Conservation (phyloP, 2,113 vertebrate species). For the Etia nguti region DNA sequence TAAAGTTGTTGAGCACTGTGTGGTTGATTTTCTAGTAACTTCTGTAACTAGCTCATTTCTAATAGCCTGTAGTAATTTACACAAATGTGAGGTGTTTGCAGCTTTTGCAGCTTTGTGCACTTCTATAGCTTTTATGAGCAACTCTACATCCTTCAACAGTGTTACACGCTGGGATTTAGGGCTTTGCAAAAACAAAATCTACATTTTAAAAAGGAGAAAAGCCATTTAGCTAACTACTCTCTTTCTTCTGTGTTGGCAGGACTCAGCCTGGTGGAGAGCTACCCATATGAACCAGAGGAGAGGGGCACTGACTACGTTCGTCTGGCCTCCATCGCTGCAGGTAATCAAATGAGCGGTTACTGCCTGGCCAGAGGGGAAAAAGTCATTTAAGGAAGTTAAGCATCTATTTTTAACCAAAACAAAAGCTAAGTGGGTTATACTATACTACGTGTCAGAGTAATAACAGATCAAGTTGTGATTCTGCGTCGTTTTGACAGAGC, state of each 20-base stretch:
- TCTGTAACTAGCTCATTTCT: background rate
- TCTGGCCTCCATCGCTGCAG: conserved; percentile 87
- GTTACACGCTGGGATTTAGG: background rate
- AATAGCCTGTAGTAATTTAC: background rate
- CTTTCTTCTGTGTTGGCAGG: conserved; percentile 61
- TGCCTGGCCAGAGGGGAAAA: rapidly evolving
- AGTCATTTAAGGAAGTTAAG: background rate
- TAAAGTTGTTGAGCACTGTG: background rate
- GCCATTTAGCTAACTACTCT: background rate
- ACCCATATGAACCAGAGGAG: conserved; percentile 83
- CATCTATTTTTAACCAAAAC: background rate
- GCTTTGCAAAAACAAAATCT: background rate
- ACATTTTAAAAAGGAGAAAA: background rate
- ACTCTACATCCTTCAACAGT: background rate
- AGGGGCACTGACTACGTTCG: conserved; percentile 84
- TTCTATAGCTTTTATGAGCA: background rate
- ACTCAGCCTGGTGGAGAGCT: conserved; percentile 83
- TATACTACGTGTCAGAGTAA: background rate
- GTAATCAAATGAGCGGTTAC: conserved; percentile 51
- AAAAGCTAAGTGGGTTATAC: background rate
- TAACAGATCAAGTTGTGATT: background rate
- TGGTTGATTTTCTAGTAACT: background rate
- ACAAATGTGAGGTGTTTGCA: background rate
- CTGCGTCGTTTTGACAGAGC: background rate
- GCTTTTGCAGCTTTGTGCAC: background rate